A percentile compares a stretch with the other conserved stretches of the same genome.
phyloP scores from a whole-genome alignment of 2,113 vertebrate genomes.

The Myotis brandtii region DNA sequence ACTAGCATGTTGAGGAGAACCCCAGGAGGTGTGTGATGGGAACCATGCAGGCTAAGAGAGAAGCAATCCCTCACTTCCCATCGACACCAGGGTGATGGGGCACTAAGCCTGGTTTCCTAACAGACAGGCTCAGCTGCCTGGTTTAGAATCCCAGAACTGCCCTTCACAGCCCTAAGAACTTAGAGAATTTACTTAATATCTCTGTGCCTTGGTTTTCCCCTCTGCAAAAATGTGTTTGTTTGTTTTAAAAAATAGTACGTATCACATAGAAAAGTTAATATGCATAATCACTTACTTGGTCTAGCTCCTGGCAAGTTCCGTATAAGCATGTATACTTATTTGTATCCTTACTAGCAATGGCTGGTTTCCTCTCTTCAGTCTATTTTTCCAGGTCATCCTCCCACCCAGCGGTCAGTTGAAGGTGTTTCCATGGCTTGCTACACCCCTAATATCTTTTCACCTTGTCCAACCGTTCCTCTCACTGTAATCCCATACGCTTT shows the following conservation, averaged over 20 bases:
- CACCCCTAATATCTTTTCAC: background rate
- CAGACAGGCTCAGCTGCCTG: background rate
- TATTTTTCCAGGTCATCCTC: background rate
- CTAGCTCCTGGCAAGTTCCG: background rate
- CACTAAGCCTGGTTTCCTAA: background rate
- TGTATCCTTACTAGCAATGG: background rate
- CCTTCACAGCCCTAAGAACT: background rate
- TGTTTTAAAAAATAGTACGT: background rate
- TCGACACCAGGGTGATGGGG: background rate
- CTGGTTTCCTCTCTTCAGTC: background rate
- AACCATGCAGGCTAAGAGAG: no score
- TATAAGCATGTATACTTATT: background rate
- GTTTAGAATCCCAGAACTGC: background rate
- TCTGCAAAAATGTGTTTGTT: background rate
- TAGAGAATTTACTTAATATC: background rate
- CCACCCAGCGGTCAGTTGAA: background rate
- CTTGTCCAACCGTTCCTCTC: background rate
- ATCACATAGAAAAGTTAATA: background rate
- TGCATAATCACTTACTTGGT: background rate
- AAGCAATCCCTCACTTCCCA: background rate
- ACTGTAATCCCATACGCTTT: background rate
- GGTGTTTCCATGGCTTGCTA: background rate
- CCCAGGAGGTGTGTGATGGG: background rate
- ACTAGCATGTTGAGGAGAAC: background rate
- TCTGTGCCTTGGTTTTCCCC: background rate